A percentile compares a stretch with the other conserved stretches of the same genome.
These are phyloP conservation scores for Sarcophilus harrisii DNA, from an alignment of 2,797 vertebrate species.

Conservation along the genomic window DNA sequence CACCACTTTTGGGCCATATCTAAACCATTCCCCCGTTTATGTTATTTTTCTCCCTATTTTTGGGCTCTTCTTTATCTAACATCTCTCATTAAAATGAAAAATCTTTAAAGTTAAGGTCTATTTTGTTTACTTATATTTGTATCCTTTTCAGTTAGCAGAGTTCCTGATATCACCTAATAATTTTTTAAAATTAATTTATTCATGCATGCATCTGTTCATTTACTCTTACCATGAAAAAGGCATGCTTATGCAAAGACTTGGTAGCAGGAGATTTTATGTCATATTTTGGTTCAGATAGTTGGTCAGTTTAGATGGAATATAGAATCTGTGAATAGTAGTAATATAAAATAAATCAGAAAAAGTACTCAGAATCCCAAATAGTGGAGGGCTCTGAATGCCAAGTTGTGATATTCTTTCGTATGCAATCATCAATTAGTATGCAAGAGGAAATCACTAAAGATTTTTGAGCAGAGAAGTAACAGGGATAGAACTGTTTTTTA, in stretches of 20 bases:
- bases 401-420: neutral
- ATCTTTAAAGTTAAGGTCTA: neutral
- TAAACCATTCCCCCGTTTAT: neutral
- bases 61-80: neutral
- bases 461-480: neutral
- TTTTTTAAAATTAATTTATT: neutral
- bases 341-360: neutral
- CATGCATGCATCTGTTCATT: neutral
- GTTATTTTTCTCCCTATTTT: neutral
- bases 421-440: neutral
- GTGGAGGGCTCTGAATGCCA: neutral
- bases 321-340: neutral
- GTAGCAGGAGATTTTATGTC: neutral
- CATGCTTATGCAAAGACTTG: neutral
- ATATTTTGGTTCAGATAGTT: neutral
- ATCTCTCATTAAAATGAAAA: neutral
- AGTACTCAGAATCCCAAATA: neutral
- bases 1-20: neutral
- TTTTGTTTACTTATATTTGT: neutral
- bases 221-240: neutral
- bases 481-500: neutral
- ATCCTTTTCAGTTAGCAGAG: neutral
- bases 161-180: neutral
- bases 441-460: neutral
- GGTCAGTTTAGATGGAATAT: neutral